Evolutionary conservation across 1,140 invertebrate species (phyloP).

Genomic region (Elymnias hypermnestra): DNA sequence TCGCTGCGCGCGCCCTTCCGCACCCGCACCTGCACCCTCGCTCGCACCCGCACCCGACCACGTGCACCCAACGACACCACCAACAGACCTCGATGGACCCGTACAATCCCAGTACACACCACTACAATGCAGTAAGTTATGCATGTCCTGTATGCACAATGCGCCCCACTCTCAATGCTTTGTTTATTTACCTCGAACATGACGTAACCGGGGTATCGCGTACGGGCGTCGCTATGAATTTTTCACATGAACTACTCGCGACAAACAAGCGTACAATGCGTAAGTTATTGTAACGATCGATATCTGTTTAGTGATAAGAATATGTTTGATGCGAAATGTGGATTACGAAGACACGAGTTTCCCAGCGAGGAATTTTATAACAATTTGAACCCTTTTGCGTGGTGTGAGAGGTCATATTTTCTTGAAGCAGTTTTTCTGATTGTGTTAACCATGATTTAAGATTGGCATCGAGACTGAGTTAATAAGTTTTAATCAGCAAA

Average conservation of each 20-base stretch:
- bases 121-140: conserved; percentile 56
- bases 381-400: background rate
- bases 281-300: background rate
- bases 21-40: conserved; percentile 6
- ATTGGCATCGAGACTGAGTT: no score
- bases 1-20: conserved; percentile 19
- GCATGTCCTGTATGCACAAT: conserved; percentile 52
- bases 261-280: background rate
- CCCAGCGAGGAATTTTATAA: background rate
- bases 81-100: no score
- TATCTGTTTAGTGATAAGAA: conserved; percentile 9
- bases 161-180: conserved; percentile 34
- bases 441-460: background rate
- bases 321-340: conserved; percentile 9
- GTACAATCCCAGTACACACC: conserved; percentile 36
- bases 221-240: background rate
- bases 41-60: background rate
- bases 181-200: conserved; percentile 49
- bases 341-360: conserved; percentile 4
- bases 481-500: no score
- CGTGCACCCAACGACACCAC: conserved; percentile 12
- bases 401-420: conserved; percentile 10
- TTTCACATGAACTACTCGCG: conserved; percentile 5
- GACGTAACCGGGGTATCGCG: conserved; percentile 8
- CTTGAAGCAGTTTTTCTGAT: conserved; percentile 1